These are phyloP conservation scores for Adelges cooleyi DNA, from an alignment of 1,140 invertebrate genomes.

Conservation along the genomic window DNA sequence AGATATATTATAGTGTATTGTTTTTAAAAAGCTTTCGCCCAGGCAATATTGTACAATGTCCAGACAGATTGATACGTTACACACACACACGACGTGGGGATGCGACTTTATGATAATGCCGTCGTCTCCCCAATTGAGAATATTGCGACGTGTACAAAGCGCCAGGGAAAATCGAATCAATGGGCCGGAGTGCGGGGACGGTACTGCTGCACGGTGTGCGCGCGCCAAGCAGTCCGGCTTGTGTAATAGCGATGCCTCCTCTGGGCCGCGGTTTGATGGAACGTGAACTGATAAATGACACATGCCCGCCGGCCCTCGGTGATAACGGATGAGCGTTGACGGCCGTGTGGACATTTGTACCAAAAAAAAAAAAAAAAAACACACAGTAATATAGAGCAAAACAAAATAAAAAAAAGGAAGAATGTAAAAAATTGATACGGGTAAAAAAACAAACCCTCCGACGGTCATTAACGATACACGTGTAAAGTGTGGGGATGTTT, in stretches of 20 bases:
- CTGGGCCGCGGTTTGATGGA: background rate
- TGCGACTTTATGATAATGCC: constrained; percentile 13
- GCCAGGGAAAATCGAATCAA: constrained; percentile 11
- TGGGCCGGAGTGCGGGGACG: constrained; percentile 16
- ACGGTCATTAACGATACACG: constrained; percentile 23
- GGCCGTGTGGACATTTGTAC: constrained; percentile 7
- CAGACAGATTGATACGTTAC: constrained; percentile 12
- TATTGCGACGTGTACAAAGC: constrained; percentile 11
- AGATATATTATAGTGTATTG: no score
- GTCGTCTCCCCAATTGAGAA: no score
- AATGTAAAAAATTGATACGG: constrained; percentile 13
- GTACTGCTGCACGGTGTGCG: background rate
- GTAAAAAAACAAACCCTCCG: background rate
- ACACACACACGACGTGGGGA: no score
- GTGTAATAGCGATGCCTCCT: constrained; percentile 14
- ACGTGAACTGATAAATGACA: constrained; percentile 26
- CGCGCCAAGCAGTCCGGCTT: background rate
- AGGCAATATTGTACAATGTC: no score
- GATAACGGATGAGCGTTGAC: constrained; percentile 24
- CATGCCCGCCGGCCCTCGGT: background rate
- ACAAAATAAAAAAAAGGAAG: background rate
- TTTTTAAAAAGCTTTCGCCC: no score
- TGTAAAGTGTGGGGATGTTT: background rate
- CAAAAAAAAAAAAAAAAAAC: background rate
- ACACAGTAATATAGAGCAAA: no score